Evolutionary conservation across 2,888 invertebrate species (phyloP).

Genomic region (Erebia epiphron): DNA sequence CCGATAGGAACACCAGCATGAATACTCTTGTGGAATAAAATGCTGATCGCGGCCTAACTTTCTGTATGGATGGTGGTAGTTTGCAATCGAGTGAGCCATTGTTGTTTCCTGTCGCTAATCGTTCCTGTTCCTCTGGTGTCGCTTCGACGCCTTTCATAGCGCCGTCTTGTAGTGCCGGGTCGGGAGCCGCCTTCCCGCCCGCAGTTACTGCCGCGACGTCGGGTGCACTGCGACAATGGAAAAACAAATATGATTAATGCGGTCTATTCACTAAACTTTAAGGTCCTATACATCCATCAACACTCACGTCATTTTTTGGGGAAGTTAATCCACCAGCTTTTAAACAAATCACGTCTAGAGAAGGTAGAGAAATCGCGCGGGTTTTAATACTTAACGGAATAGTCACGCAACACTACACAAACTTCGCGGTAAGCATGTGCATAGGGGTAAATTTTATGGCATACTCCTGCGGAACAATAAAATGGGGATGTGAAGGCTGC

Average conservation of each 20-base stretch:
- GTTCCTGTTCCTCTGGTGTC: slow-evolving; percentile 78
- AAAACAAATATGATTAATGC: slow-evolving; percentile 41
- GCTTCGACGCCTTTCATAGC: slow-evolving; percentile 79
- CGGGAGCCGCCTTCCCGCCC: slow-evolving; percentile 68
- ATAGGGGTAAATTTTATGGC: slow-evolving; percentile 38
- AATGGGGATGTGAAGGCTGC: slow-evolving; percentile 62
- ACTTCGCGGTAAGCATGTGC: slow-evolving; percentile 34
- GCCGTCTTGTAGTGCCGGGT: slow-evolving; percentile 67
- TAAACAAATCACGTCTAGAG: slow-evolving; percentile 2
- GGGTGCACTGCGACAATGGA: slow-evolving; percentile 70
- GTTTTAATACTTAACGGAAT: not conserved
- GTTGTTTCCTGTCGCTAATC: slow-evolving; percentile 79
- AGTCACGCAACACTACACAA: not conserved
- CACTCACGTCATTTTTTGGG: slow-evolving; percentile 71
- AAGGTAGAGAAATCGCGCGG: slow-evolving; percentile 10
- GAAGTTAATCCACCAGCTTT: slow-evolving; percentile 1
- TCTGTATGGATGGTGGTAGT: slow-evolving; percentile 80
- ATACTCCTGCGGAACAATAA: slow-evolving; percentile 14
- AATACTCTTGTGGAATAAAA: slow-evolving; percentile 95
- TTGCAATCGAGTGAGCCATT: slow-evolving; percentile 92
- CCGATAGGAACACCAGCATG: slow-evolving; percentile 93
- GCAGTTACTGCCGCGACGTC: slow-evolving; percentile 62
- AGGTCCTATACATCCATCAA: not conserved
- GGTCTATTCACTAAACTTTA: not conserved
- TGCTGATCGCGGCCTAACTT: slow-evolving; percentile 85